phyloP scores from a whole-genome alignment of 2,888 invertebrate species.

The Notodonta ziczac region DNA sequence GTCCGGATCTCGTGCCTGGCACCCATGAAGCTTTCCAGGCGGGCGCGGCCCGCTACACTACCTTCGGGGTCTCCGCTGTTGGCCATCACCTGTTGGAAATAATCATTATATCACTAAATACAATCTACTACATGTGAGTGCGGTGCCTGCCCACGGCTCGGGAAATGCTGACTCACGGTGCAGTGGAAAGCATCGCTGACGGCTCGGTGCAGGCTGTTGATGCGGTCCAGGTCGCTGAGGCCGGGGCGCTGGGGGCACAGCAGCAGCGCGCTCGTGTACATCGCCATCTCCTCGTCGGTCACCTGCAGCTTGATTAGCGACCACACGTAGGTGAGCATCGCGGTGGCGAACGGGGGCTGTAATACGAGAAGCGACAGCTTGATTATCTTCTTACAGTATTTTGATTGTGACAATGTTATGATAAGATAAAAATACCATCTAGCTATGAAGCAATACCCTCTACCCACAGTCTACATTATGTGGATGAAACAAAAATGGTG shows the following conservation, averaged over 20 bases:
- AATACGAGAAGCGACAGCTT: constrained; percentile 17
- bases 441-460: no score
- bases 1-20: constrained; percentile 88
- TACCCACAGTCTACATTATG: no score
- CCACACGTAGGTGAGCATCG: constrained; percentile 92
- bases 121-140: no score
- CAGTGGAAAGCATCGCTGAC: constrained; percentile 93
- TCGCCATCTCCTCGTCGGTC: constrained; percentile 95
- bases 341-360: constrained; percentile 92
- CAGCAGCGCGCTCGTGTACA: constrained; percentile 94
- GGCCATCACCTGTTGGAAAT: constrained; percentile 13
- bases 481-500: no score
- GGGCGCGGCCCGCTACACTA: constrained; percentile 33
- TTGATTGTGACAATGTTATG: background rate
- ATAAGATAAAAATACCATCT: no score
- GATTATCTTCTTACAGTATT: background rate
- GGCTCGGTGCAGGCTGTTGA: constrained; percentile 87
- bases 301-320: constrained; percentile 90
- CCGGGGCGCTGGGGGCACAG: constrained; percentile 92
- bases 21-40: constrained; percentile 56
- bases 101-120: background rate
- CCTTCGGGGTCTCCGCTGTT: constrained; percentile 14
- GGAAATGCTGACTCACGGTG: constrained; percentile 38
- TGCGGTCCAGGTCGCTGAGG: constrained; percentile 87
- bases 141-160: no score